Evolutionary conservation across 37 sponge, comb jelly and placozoan genomes (phyloP).

Genomic region (Halichondria panicea): DNA sequence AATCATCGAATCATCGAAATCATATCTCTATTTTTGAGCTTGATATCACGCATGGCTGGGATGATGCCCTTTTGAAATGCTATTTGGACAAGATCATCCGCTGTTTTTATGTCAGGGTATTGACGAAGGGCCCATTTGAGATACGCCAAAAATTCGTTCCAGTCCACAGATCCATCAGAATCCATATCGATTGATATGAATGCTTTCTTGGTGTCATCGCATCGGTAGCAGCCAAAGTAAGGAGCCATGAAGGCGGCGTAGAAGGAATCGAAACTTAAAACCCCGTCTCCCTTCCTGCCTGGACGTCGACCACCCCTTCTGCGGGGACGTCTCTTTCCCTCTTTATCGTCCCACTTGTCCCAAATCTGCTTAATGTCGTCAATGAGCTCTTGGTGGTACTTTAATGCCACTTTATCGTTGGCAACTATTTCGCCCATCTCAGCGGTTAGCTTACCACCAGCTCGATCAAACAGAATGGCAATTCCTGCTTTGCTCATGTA

Average conservation of each 20-base stretch:
- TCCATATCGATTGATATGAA: conserved; percentile 85
- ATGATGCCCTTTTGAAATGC: conserved; percentile 79
- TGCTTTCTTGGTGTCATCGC: conserved; percentile 52
- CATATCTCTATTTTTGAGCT: no score
- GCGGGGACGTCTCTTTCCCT: conserved; percentile 24
- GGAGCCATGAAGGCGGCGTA: conserved; percentile 88
- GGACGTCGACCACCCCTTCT: no score
- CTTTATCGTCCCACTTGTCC: conserved; percentile 71
- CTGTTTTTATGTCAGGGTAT: conserved; percentile 59
- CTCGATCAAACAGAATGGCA: conserved; percentile 70
- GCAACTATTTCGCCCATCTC: conserved; percentile 61
- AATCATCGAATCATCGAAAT: no score
- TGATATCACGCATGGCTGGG: conserved; percentile 84
- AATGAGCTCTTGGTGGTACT: conserved; percentile 56
- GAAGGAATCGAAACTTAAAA: conserved; percentile 76
- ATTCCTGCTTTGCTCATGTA: conserved; percentile 81
- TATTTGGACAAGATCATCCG: conserved; percentile 54
- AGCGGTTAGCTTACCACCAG: conserved; percentile 74
- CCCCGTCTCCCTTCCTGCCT: conserved; percentile 54
- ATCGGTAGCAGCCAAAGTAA: conserved; percentile 89
- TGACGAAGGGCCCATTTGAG: conserved; percentile 82
- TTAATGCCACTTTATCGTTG: conserved; percentile 6
- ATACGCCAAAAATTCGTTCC: conserved; percentile 83
- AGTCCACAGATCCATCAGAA: conserved; percentile 71
- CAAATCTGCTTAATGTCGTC: conserved; percentile 59